Conservation (phyloP, 2,113 vertebrate genomes). For the Microtus oregoni region DNA sequence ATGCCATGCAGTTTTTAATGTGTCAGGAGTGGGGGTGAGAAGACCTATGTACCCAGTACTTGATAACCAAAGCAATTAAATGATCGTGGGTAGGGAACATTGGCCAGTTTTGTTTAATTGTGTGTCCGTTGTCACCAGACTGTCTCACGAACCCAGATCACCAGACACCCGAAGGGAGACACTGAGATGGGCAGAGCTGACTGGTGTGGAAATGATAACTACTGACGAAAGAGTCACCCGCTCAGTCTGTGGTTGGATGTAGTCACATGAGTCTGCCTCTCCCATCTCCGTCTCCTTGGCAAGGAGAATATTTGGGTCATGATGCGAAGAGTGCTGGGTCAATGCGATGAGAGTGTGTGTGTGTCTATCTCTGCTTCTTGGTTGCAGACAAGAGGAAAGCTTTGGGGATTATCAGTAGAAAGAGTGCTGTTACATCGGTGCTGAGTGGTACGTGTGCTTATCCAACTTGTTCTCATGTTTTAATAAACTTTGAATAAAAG, state of each 20-base stretch:
- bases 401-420: slow-evolving; percentile 86
- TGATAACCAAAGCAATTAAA: slow-evolving; percentile 88
- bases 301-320: slow-evolving; percentile 74
- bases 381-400: slow-evolving; percentile 80
- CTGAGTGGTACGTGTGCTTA: slow-evolving; percentile 87
- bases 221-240: slow-evolving; percentile 86
- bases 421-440: slow-evolving; percentile 87
- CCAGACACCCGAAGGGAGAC: slow-evolving; percentile 68
- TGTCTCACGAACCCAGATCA: slow-evolving; percentile 61
- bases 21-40: slow-evolving; percentile 60
- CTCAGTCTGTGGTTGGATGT: slow-evolving; percentile 90
- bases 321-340: slow-evolving; percentile 50
- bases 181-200: slow-evolving; percentile 68
- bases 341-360: slow-evolving; percentile 81
- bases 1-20: slow-evolving; percentile 72
- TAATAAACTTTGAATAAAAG: slow-evolving; percentile 87
- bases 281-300: slow-evolving; percentile 73
- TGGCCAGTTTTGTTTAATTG: slow-evolving; percentile 87
- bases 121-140: slow-evolving; percentile 76
- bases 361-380: slow-evolving; percentile 84
- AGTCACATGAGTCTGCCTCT: slow-evolving; percentile 82
- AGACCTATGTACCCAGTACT: slow-evolving; percentile 83
- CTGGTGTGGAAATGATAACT: slow-evolving; percentile 88
- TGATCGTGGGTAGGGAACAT: slow-evolving; percentile 86
- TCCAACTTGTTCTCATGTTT: slow-evolving; percentile 86